Conservation (phyloP, 2,797 vertebrate species). For the Allobates femoralis region DNA sequence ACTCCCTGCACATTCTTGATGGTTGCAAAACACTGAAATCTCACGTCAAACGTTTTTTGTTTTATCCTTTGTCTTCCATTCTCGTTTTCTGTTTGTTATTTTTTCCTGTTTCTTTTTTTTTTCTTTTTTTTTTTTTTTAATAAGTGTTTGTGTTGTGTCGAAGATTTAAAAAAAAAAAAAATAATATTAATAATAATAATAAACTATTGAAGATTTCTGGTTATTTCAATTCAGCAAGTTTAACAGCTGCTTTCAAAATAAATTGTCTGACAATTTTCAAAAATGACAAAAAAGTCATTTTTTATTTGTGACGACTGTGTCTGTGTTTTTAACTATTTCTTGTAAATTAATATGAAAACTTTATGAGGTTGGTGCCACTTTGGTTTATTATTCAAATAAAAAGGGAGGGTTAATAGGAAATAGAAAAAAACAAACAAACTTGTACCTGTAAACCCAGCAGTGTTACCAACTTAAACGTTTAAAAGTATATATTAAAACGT, state of each 20-base stretch:
- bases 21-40: conserved; percentile 55
- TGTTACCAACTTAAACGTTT: conserved; percentile 93
- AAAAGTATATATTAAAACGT: conserved; percentile 97
- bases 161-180: conserved; percentile 67
- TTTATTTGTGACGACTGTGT: conserved; percentile 95
- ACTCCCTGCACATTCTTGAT: conserved; percentile 45
- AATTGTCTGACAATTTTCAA: conserved; percentile 92
- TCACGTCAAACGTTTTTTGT: conserved; percentile 52
- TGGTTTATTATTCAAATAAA: conserved; percentile 78
- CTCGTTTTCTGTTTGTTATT: conserved; percentile 85
- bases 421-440: conserved; percentile 67
- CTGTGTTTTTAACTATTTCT: conserved; percentile 99
- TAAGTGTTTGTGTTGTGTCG: conserved; percentile 99
- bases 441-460: conserved; percentile 98
- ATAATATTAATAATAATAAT: conserved; percentile 63
- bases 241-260: conserved; percentile 99
- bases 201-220: conserved; percentile 88
- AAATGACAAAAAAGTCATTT: conserved; percentile 96
- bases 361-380: conserved; percentile 99
- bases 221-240: conserved; percentile 98
- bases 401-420: conserved; percentile 69
- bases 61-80: conserved; percentile 62
- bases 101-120: conserved; percentile 84
- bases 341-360: conserved; percentile 99
- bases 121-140: conserved; percentile 63